phyloP scores from a whole-genome alignment of 2,888 invertebrate genomes.

The Hydropsyche betteni region DNA sequence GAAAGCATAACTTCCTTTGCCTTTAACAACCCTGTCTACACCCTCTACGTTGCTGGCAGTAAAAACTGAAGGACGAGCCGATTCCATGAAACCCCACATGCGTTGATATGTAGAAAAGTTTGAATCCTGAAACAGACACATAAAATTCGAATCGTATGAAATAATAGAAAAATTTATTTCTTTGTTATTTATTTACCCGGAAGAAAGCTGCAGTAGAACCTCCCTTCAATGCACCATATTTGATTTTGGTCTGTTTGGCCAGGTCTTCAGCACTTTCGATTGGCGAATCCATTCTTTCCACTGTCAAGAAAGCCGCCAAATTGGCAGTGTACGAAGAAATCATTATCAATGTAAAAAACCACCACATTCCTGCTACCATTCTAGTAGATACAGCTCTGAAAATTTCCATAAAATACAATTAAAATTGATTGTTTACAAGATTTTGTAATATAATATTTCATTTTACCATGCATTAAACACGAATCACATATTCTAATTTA shows the following conservation, averaged over 20 bases:
- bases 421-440: constrained; percentile 27
- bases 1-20: constrained; percentile 91
- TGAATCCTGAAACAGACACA: constrained; percentile 74
- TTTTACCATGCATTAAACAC: constrained; percentile 42
- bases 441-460: constrained; percentile 34
- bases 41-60: constrained; percentile 88
- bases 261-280: constrained; percentile 96
- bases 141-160: neutral
- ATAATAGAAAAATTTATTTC: neutral
- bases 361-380: constrained; percentile 93
- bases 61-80: constrained; percentile 87
- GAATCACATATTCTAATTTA: constrained; percentile 44
- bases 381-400: constrained; percentile 85
- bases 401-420: constrained; percentile 39
- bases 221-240: constrained; percentile 92
- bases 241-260: constrained; percentile 95
- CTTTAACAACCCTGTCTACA: constrained; percentile 86
- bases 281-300: constrained; percentile 92
- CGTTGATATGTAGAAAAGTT: constrained; percentile 92
- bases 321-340: constrained; percentile 97
- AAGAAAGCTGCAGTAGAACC: constrained; percentile 97
- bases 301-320: constrained; percentile 92
- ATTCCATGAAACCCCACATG: constrained; percentile 97
- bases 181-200: constrained; percentile 69
- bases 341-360: constrained; percentile 96